Base-by-base conservation (phyloP, 2,888 invertebrate genomes). In the Cephus rjabovi region DNA sequence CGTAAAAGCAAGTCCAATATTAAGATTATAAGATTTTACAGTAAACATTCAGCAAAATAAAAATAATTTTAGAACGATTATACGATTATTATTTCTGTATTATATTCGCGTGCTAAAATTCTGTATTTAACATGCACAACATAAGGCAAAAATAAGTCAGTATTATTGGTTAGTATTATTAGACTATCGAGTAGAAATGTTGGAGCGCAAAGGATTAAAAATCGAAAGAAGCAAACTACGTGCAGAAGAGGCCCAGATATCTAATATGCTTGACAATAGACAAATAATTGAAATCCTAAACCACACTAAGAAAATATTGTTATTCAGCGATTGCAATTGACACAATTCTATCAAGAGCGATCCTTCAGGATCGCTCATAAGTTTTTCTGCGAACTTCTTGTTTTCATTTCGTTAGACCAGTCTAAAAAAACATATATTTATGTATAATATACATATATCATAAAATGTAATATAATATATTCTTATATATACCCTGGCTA, bases 401-500 rank as follows among this genome's bases (percentile, higher is more conserved):
- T 40, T 56, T 56, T 56, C 56, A 15, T 56, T 56, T 56, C 56
- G 15, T 56, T 56, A 23, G 23, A 23, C 6, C 56, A 56, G 23
- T 56, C 79, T 83, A 81, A 81, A 82, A 82, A 80, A 84, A 80
- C 79, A 80, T 78, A 56, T 12, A 73, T 74, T 76, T 73, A 79
- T 23, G 9, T 79, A 79, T 76, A 78, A 81, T 77, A 71, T 69
- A 31, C 33, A 73, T 74, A 15, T 70, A 56, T 81, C 76, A 77
- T 76, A 83, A 85, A 83, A 83, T 84, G 83, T 79, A 83, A 83
- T 82, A 83, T 80, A 82, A 75, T 77, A 77, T 75, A 78, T 82
- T 77, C 73, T 71, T 70, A 15, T 78, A 31, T 71, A 40, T 73
- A 79, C 75, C 76, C 79, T 80, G 79, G 81, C 81, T 83, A 79